Evolutionary conservation across 2,113 vertebrate species (phyloP), one percentile per base, ranked within the genome.

Genomic region (Lepus americanus): DNA sequence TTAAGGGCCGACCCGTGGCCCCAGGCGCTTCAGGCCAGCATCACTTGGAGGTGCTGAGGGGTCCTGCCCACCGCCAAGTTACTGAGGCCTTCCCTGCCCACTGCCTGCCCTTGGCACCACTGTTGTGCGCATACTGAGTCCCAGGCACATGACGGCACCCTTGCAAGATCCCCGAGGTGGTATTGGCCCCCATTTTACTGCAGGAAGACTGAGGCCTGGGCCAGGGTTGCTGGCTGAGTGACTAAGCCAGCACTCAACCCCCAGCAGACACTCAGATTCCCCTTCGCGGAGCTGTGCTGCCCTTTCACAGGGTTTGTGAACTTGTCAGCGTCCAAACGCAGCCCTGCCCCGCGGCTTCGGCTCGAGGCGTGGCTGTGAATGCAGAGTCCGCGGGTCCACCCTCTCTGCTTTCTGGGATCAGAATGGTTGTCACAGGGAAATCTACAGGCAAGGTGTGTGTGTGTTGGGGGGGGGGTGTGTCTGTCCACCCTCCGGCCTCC

Each of bases 271-370:
- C 8, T 84, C 77, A 49, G 19, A 39, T 44, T 64, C 25, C 61
- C 51, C 69, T 33, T 85, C 67, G 16, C 36, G 19, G 49, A 66
- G 23, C 79, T 70, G 1, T 55, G 49, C 63, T 74, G 16, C n/a
- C 25, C 19, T 9, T 69, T 33, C 22, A 4, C 13, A 14, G 81
- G 33, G 49, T 31, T 80, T 92, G 22, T 61, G 27, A 83, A 77
- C 49, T 22, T 7, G 2, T 44, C 39, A 51, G 20, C 63, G 27
- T 76, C 9, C 0, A 89, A 61, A 53, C 39, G 23, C 10, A 23
- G n/a, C 4, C 0, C 0, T 22, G 16, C 36, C 8, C 61, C 12
- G 13, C 19, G 17, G 19, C 55, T 55, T 36, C 49, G 29, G 66
- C 66, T 86, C 33, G 25, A n/a, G 22, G 6, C 1, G 3, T 90